These are phyloP conservation scores for Leptosomus discolor DNA, from an alignment of 2,113 vertebrate genomes.

Conservation along the genomic window DNA sequence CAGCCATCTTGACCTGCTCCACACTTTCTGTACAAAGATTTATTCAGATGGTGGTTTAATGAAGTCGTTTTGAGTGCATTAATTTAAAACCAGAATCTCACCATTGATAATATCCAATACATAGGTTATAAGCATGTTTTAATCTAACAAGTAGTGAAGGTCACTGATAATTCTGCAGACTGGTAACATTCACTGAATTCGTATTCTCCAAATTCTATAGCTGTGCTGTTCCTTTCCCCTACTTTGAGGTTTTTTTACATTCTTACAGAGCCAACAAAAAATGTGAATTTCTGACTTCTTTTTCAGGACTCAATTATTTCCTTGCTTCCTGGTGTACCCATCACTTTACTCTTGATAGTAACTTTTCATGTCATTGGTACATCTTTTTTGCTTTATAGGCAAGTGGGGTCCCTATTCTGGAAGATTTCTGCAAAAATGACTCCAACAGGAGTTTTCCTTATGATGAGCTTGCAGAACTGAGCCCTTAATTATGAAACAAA, in stretches of 20 bases:
- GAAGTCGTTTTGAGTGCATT: neutral
- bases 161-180: neutral
- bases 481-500: neutral
- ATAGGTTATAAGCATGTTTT: neutral
- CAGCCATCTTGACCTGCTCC: neutral
- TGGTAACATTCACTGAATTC: neutral
- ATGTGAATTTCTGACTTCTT: neutral
- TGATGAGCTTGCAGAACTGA: neutral
- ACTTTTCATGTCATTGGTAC: rapidly evolving
- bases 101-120: neutral
- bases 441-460: neutral
- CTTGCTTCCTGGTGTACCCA: neutral
- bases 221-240: neutral
- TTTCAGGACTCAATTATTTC: neutral
- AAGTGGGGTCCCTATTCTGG: neutral
- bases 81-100: neutral
- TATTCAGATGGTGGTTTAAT: neutral
- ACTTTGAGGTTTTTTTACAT: neutral
- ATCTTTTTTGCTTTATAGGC: neutral
- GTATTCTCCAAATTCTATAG: neutral
- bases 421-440: neutral
- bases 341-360: neutral
- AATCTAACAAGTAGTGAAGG: neutral
- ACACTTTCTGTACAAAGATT: neutral
- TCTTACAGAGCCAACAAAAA: neutral